Evolutionary conservation across 2,888 invertebrate species (phyloP).

Genomic region (Hemistola chrysoprasaria): DNA sequence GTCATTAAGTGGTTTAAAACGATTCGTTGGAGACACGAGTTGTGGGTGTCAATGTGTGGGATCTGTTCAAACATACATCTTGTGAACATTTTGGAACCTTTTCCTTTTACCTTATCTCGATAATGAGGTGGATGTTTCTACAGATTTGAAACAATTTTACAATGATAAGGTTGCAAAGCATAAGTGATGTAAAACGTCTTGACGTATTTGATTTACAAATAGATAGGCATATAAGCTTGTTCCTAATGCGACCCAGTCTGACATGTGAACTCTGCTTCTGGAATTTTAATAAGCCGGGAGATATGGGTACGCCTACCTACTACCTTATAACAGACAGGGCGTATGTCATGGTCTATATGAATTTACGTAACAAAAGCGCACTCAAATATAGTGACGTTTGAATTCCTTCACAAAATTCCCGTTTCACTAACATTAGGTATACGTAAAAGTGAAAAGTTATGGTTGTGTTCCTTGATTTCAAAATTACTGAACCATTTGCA

Average conservation of each 20-base stretch:
- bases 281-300: constrained; percentile 37
- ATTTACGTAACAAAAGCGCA: too few species aligned
- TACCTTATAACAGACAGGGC: too few species aligned
- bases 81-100: constrained; percentile 7
- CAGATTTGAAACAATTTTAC: too few species aligned
- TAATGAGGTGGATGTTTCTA: not conserved
- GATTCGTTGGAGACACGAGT: constrained; percentile 59
- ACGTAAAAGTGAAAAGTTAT: too few species aligned
- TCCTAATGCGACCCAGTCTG: constrained; percentile 20
- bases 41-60: constrained; percentile 57
- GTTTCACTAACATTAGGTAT: too few species aligned
- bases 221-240: constrained; percentile 29
- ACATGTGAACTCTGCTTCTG: constrained; percentile 43
- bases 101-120: constrained; percentile 1
- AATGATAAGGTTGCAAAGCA: not conserved
- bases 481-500: too few species aligned
- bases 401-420: constrained; percentile 1
- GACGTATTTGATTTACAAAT: constrained; percentile 18
- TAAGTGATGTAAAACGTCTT: not conserved
- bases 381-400: not conserved
- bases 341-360: too few species aligned
- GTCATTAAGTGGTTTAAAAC: constrained; percentile 65
- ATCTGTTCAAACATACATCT: constrained; percentile 38
- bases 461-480: too few species aligned
- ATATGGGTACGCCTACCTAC: not conserved